These are phyloP conservation scores for Pectinophora gossypiella DNA, from an alignment of 1,140 invertebrate genomes.

Conservation along the genomic window DNA sequence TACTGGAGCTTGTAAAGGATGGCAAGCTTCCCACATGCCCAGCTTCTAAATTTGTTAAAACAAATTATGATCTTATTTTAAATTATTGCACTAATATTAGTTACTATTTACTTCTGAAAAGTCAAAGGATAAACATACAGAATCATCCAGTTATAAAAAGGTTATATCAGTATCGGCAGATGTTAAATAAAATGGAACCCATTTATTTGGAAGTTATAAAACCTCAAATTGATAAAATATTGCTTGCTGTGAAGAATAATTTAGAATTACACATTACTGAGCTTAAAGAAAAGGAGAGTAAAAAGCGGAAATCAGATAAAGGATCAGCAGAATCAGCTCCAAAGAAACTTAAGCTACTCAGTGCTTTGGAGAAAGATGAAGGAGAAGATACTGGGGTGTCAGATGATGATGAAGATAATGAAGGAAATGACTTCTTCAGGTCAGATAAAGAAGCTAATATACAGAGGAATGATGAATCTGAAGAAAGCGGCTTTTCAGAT, in stretches of 20 bases:
- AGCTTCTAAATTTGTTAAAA: constrained; percentile 81
- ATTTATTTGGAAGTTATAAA: constrained; percentile 80
- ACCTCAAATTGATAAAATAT: constrained; percentile 79
- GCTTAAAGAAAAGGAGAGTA: constrained; percentile 26
- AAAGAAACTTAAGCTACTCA: constrained; percentile 67
- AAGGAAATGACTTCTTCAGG: constrained; percentile 60
- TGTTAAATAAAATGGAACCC: constrained; percentile 83
- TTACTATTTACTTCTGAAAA: constrained; percentile 91
- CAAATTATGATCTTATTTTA: constrained; percentile 82
- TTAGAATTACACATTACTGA: constrained; percentile 58
- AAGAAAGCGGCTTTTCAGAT: constrained; percentile 63
- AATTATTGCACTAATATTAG: constrained; percentile 91
- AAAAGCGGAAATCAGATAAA: constrained; percentile 53
- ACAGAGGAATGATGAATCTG: constrained; percentile 50
- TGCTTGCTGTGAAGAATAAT: constrained; percentile 71
- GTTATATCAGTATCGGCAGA: constrained; percentile 86
- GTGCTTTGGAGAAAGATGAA: constrained; percentile 59
- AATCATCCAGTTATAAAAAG: constrained; percentile 92
- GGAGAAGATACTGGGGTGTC: constrained; percentile 60
- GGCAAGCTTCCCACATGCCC: constrained; percentile 75
- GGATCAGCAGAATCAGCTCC: constrained; percentile 37
- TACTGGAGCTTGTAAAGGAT: constrained; percentile 79
- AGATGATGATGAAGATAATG: constrained; percentile 52
- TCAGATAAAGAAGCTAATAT: constrained; percentile 35
- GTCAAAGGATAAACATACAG: constrained; percentile 80